Evolutionary conservation across 2,888 invertebrate genomes (phyloP), one percentile per base, ranked within the genome.

Genomic region (Chloroclysta siterata): DNA sequence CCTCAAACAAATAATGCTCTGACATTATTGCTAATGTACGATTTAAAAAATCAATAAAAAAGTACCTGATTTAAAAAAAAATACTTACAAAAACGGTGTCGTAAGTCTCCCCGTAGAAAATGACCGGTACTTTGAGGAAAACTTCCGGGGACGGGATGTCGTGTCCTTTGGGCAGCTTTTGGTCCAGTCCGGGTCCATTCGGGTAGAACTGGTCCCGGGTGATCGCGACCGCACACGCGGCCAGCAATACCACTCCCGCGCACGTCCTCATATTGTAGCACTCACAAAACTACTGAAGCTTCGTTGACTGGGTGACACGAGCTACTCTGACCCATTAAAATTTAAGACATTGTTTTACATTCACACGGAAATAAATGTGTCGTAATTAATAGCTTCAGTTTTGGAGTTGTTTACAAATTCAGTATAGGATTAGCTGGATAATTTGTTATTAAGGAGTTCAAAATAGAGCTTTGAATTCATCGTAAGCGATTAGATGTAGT

Each of bases 81-180:
- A 10, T 78, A 97, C 98, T 98, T 91, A 98, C 98, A 88, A 94
- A 98, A 77, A 98, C 93, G 41, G 94, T 94, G 60, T 95, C 94
- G 85, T 97, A 98, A 68, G 90, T 89, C 72, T 95, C 95, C 72
- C 96, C 96, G 84, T 95, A 98, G 90, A 97, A 97, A 54, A 94
- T 93, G 60, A 98, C 94, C 1, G 98, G 97, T 42, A 95, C 95
- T 77, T 93, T 93, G 1, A 97, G 93, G 3, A 82, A 79, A 6
- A 95, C 88, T 81, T 96, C 96, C 0, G 94, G 93, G 11, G 96
- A 94, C n/a, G 95, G 93, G 14, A 94, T 87, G 70, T 96, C 96
- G 72, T 94, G 94, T 0, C 93, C 94, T 53, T 79, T 82, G 13
- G 94, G 94, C 58, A 96, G 83, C 42, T 85, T 79, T 53, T 88